A percentile compares a stretch with the other conserved stretches of the same genome.
Conservation (phyloP, 2,888 invertebrate species). For the Myathropa florea region DNA sequence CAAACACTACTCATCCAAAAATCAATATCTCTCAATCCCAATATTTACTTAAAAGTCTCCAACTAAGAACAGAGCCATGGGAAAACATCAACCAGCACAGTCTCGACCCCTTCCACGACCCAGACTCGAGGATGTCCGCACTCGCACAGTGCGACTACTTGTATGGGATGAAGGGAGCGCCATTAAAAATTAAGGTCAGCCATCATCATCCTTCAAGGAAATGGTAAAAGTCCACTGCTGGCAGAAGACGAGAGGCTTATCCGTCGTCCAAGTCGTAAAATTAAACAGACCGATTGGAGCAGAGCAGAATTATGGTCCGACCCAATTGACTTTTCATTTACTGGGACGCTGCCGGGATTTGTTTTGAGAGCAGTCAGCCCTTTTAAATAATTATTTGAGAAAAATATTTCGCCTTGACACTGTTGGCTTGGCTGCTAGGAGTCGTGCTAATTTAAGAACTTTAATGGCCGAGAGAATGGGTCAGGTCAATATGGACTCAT, state of each 20-base stretch:
- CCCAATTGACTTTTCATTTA: constrained; percentile 14
- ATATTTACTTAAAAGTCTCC: constrained; percentile 39
- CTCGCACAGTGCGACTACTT: background rate
- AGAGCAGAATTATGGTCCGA: background rate
- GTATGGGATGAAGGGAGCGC: background rate
- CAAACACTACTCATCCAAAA: constrained; percentile 26
- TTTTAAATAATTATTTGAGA: background rate
- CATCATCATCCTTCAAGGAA: background rate
- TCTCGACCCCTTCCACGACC: background rate
- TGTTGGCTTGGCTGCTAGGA: background rate
- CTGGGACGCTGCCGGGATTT: background rate
- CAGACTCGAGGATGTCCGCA: background rate
- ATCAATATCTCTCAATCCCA: constrained; percentile 36
- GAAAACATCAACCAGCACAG: background rate
- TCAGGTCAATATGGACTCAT: background rate
- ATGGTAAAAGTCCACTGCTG: background rate
- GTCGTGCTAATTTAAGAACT: background rate
- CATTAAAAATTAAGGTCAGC: constrained; percentile 22
- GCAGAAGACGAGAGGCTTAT: background rate
- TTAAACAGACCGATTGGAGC: constrained; percentile 13
- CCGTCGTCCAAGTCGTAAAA: constrained; percentile 12
- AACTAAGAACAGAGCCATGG: background rate
- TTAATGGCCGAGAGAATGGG: background rate
- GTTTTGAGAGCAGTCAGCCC: background rate
- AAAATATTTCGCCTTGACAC: constrained; percentile 1